Conservation (phyloP, 2,888 invertebrate genomes). For the Mellilla xanthometata region DNA sequence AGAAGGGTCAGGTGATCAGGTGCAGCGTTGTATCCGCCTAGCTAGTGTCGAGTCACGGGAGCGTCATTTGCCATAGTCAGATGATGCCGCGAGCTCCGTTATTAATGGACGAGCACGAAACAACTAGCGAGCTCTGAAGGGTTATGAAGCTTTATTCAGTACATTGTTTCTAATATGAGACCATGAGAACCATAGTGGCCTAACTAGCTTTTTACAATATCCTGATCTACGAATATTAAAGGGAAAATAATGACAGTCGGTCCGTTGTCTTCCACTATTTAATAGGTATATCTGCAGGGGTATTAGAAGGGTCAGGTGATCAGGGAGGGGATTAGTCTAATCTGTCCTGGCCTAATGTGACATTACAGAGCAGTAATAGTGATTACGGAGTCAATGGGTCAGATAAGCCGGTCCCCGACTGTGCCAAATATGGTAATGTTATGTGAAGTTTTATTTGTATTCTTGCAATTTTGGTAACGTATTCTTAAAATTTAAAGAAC, state of each 20-base stretch:
- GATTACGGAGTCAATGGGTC: constrained; percentile 6
- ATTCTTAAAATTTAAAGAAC: too few species aligned
- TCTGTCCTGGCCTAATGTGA: constrained; percentile 3
- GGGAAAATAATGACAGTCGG: too few species aligned
- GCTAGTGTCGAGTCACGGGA: constrained; percentile 11
- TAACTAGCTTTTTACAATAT: too few species aligned
- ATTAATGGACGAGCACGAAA: constrained; percentile 15
- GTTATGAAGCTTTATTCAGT: too few species aligned
- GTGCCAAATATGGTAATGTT: not conserved
- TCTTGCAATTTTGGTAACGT: too few species aligned
- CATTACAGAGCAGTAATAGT: constrained; percentile 1
- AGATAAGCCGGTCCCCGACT: constrained; percentile 2
- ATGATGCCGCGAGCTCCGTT: constrained; percentile 3
- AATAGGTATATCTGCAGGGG: not conserved
- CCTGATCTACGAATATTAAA: too few species aligned
- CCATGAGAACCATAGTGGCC: too few species aligned
- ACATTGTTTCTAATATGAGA: too few species aligned
- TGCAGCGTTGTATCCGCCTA: constrained; percentile 1
- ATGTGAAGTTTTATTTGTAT: not conserved
- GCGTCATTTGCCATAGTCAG: constrained; percentile 9
- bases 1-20: constrained; percentile 5
- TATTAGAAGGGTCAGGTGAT: constrained; percentile 4
- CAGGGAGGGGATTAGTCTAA: constrained; percentile 4
- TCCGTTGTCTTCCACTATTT: too few species aligned
- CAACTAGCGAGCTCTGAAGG: too few species aligned